Evolutionary conservation across 2,888 invertebrate genomes (phyloP), one percentile per base, ranked within the genome.

Genomic region (Nineta flava): DNA sequence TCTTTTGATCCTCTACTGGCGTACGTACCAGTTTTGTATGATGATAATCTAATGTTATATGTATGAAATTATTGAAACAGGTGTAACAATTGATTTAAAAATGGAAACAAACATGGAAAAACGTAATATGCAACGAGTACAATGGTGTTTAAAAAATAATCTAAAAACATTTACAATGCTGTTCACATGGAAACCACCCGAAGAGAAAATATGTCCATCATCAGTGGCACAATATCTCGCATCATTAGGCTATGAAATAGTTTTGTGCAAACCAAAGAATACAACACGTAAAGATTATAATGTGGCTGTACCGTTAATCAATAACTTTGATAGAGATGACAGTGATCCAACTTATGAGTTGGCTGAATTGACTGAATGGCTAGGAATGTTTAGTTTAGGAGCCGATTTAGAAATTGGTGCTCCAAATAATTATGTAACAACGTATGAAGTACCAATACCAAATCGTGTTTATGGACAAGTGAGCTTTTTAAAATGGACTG

Each of bases 141-240:
- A 60, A 57, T 55, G 55, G 41, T 63, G 66, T 52, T 58, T 75
- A 43, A 56, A 61, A 50, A 56, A 64, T 15, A 64, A 63, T 51
- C 57, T 71, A n/a, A 58, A 63, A 51, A 63, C 57, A 10, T 70
- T 74, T 55, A 62, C 67, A 50, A 60, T 74, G 9, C 61, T 76
- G 40, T 40, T 74, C 40, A 58, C 62, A 40, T 79, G 78, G 77
- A 67, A 72, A 55, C 71, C 77, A 47, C 68, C 69, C 53, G 65
- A 65, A 16, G 59, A 63, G 47, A 61, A 61, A 12, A 53, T 75
- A 19, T 77, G 77, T 55, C 74, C 76, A 44, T 77, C 77, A n/a
- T 76, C 77, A 1, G 55, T 75, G 42, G 77, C 77, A 10, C 71
- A 73, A 54, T 77, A 74, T 65, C 73, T 77, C 55, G 52, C 63